These are phyloP conservation scores for Hyperoplus lanceolatus DNA, from an alignment of 2,797 vertebrate species.

Conservation along the genomic window DNA sequence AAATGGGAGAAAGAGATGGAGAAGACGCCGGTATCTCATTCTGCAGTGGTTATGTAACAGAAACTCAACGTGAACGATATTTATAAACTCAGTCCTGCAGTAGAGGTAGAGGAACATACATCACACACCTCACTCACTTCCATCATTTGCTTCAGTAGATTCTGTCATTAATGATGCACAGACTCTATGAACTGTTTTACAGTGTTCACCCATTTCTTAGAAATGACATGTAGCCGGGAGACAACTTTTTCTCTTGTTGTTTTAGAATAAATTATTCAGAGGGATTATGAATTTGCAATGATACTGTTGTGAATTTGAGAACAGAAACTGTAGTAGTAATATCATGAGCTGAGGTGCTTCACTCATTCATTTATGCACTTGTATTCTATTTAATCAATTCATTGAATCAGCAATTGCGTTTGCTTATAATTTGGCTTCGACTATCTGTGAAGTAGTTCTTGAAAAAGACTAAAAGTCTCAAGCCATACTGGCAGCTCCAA, in stretches of 20 bases:
- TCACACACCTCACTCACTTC: conserved; percentile 44
- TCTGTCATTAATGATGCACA: conserved; percentile 48
- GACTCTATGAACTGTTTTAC: conserved; percentile 37
- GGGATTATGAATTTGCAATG: conserved; percentile 54
- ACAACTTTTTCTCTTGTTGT: conserved; percentile 43
- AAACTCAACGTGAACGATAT: conserved; percentile 44
- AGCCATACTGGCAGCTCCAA: background rate
- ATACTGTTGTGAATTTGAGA: conserved; percentile 25
- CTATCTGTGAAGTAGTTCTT: background rate
- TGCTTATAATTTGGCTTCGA: background rate
- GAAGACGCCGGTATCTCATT: background rate
- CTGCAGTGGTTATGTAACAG: conserved; percentile 43
- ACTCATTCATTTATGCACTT: too few relatives aligned
- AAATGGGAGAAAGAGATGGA: background rate
- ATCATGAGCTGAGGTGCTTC: background rate
- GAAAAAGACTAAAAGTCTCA: background rate
- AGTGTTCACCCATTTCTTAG: conserved; percentile 6
- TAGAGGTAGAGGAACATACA: conserved; percentile 36
- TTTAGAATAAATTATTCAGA: conserved; percentile 63
- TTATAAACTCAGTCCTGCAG: conserved; percentile 56
- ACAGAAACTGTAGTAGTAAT: background rate
- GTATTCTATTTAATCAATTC: too few relatives aligned
- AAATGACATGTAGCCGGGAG: conserved; percentile 36
- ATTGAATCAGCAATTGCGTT: background rate
- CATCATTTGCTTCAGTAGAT: conserved; percentile 26